These are phyloP conservation scores for Bombus affinis DNA, from an alignment of 1,140 invertebrate species.

Conservation along the genomic window DNA sequence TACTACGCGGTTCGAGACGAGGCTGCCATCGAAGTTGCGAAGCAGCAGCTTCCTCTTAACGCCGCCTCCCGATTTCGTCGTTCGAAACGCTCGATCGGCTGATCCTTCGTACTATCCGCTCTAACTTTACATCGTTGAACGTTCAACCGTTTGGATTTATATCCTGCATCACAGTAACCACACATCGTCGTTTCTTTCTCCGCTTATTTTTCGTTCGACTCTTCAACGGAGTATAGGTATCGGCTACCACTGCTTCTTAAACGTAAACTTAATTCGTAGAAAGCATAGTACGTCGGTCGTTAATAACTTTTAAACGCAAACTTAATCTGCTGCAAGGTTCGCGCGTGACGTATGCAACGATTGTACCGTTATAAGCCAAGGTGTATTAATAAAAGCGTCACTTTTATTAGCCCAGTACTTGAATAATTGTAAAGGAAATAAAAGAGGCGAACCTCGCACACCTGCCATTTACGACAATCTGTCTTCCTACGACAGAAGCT, in stretches of 20 bases:
- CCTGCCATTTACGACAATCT: too few relatives aligned
- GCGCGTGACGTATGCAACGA: too few relatives aligned
- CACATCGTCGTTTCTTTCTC: neutral
- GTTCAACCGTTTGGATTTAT: neutral
- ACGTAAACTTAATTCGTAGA: neutral
- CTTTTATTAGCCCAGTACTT: too few relatives aligned
- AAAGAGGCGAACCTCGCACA: too few relatives aligned
- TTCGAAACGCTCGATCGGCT: neutral
- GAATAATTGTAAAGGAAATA: too few relatives aligned
- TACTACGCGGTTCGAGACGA: neutral
- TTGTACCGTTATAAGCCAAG: too few relatives aligned
- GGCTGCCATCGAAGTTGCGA: neutral
- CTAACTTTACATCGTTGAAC: too few relatives aligned
- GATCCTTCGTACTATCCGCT: too few relatives aligned
- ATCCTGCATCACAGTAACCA: neutral
- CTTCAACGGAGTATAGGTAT: neutral
- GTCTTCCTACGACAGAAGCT: too few relatives aligned
- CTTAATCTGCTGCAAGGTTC: neutral
- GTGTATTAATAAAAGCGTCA: fast-evolving
- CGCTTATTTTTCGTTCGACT: neutral
- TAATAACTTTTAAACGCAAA: neutral
- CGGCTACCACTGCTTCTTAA: too few relatives aligned
- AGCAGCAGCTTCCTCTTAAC: neutral
- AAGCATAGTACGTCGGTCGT: too few relatives aligned
- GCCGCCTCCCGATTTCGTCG: neutral